A percentile compares a stretch with the other conserved stretches of the same genome.
These are phyloP conservation scores for Hypotaenidia philippensis DNA, from an alignment of 2,797 vertebrate species.

Conservation along the genomic window DNA sequence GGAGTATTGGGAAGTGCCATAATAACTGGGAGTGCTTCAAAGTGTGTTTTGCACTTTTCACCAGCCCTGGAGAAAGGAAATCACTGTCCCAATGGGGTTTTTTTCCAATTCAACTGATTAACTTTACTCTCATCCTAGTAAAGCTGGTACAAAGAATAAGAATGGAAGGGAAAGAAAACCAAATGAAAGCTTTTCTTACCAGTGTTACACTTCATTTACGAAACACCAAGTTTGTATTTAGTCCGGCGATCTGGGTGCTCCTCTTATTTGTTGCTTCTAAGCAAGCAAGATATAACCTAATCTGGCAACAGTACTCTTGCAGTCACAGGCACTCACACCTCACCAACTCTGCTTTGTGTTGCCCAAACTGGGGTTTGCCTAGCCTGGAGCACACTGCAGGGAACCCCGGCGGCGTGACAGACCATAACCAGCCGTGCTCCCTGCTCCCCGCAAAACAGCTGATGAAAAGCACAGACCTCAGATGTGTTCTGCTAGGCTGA, in stretches of 20 bases:
- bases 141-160: background rate
- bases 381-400: background rate
- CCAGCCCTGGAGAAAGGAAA: background rate
- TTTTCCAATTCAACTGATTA: background rate
- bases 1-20: background rate
- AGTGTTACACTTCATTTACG: background rate
- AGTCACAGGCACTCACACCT: background rate
- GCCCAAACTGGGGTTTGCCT: background rate
- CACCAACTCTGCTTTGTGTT: slow-evolving; percentile 42
- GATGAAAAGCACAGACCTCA: background rate
- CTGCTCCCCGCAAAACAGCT: background rate
- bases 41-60: background rate
- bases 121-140: background rate
- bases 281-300: slow-evolving; percentile 42
- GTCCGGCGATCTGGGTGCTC: background rate
- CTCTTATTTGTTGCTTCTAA: background rate
- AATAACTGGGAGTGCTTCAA: background rate
- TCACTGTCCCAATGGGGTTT: background rate
- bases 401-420: background rate
- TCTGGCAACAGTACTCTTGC: slow-evolving; percentile 15
- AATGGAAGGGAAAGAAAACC: background rate
- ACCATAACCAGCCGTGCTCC: background rate
- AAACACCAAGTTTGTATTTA: background rate
- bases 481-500: background rate
- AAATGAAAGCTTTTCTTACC: background rate